phyloP scores from a whole-genome alignment of 2,113 vertebrate genomes.

The Chionis minor region DNA sequence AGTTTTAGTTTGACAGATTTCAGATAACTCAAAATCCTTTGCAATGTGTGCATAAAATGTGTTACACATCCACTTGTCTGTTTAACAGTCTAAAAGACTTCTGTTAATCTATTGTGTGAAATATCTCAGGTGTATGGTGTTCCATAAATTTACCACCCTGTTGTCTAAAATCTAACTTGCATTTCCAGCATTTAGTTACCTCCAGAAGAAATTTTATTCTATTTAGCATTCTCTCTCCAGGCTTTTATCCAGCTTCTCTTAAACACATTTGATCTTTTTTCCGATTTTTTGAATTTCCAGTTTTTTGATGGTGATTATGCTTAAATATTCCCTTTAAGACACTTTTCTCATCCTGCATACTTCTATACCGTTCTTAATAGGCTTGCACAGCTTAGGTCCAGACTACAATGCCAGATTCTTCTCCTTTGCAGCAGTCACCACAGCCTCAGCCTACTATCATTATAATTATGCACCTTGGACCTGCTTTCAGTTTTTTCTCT shows the following conservation, averaged over 20 bases:
- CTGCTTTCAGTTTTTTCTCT: not conserved
- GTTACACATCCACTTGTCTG: not conserved
- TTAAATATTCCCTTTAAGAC: not conserved
- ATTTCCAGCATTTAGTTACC: not conserved
- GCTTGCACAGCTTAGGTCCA: not conserved
- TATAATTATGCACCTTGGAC: not conserved
- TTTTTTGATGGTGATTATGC: not conserved
- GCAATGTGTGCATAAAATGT: not conserved
- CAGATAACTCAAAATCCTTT: not conserved
- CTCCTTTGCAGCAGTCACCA: not conserved
- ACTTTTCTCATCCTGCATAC: not conserved
- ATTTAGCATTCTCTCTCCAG: not conserved
- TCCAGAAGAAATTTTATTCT: not conserved
- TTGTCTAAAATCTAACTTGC: not conserved
- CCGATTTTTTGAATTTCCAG: not conserved
- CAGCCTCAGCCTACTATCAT: not conserved
- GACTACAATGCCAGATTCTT: not conserved
- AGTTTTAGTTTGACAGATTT: not conserved
- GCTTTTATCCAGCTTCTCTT: not conserved
- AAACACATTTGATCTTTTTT: not conserved
- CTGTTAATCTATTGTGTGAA: too few relatives aligned
- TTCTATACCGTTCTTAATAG: not conserved
- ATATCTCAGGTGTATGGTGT: not conserved
- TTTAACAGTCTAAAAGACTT: not conserved
- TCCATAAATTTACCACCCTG: not conserved